A percentile compares a stretch with the other conserved stretches of the same genome.
Conservation (phyloP, 2,113 vertebrate genomes). For the Herpetotheres cachinnans region DNA sequence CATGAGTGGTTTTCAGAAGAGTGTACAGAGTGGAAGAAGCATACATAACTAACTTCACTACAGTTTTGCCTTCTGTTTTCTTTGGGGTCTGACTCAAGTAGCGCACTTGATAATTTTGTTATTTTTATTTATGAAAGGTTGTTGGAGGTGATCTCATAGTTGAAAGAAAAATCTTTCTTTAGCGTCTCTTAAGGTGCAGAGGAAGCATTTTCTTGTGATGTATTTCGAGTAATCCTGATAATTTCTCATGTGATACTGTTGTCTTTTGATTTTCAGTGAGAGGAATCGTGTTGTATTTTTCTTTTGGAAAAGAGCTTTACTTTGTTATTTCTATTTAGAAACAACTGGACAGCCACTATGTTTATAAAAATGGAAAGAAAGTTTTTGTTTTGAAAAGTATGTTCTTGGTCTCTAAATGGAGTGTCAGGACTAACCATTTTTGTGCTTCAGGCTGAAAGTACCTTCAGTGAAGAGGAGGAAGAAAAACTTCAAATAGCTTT, state of each 20-base stretch:
- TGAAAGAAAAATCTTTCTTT: background rate
- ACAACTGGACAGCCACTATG: background rate
- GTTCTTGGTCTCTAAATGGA: background rate
- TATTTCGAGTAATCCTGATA: background rate
- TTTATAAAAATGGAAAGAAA: background rate
- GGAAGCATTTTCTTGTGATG: background rate
- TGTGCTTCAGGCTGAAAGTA: slow-evolving; percentile 82
- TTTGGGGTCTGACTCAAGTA: background rate
- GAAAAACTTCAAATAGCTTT: slow-evolving; percentile 90
- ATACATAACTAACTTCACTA: background rate
- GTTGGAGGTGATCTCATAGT: background rate
- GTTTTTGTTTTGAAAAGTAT: background rate
- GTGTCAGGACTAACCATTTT: background rate
- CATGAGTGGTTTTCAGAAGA: background rate
- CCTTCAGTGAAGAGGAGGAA: slow-evolving; percentile 94
- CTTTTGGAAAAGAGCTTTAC: background rate
- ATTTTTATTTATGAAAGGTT: background rate
- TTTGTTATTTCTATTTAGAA: background rate
- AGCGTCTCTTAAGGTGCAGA: background rate
- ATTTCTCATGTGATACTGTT: background rate
- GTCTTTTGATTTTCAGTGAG: background rate
- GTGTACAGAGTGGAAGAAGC: background rate
- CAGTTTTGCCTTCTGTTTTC: background rate
- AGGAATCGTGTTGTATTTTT: background rate
- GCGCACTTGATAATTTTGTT: background rate